Evolutionary conservation across 2,888 invertebrate species (phyloP).

Genomic region (Machimus atricapillus): DNA sequence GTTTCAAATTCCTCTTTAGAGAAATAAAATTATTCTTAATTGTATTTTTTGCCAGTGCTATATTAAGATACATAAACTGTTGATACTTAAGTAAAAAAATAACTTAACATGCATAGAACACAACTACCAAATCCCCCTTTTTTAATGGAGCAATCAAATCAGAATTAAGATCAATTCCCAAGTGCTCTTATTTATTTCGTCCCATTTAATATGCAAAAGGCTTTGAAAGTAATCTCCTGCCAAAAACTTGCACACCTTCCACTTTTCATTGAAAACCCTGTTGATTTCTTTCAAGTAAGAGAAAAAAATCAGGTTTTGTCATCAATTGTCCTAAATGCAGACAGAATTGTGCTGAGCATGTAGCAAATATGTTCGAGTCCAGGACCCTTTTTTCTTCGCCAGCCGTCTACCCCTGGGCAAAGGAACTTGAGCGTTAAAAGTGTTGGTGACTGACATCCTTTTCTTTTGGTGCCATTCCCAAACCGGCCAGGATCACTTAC

Average conservation of each 20-base stretch:
- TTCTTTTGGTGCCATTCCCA: slow-evolving; percentile 10
- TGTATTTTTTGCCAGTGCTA: background rate
- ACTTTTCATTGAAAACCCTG: slow-evolving; percentile 10
- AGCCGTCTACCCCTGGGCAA: background rate
- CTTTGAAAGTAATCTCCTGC: slow-evolving; percentile 7
- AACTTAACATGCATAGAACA: background rate
- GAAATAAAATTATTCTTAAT: no score
- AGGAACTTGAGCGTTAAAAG: background rate
- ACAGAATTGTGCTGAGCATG: background rate
- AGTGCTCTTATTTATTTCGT: background rate
- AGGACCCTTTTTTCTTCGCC: slow-evolving; percentile 13
- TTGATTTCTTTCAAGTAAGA: background rate
- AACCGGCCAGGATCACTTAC: slow-evolving; percentile 21
- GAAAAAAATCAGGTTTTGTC: slow-evolving; percentile 3
- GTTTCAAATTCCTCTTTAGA: no score
- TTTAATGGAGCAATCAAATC: background rate
- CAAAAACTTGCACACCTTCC: slow-evolving; percentile 27
- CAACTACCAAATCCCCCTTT: background rate
- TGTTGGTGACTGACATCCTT: slow-evolving; percentile 12
- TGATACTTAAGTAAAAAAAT: background rate
- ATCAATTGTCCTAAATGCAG: slow-evolving; percentile 18
- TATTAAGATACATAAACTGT: background rate
- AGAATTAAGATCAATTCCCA: background rate
- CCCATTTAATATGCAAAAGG: slow-evolving; percentile 31
- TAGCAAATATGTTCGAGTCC: background rate